Base-by-base conservation (phyloP, 2,797 vertebrate genomes). In the Eleutherodactylus coqui region DNA sequence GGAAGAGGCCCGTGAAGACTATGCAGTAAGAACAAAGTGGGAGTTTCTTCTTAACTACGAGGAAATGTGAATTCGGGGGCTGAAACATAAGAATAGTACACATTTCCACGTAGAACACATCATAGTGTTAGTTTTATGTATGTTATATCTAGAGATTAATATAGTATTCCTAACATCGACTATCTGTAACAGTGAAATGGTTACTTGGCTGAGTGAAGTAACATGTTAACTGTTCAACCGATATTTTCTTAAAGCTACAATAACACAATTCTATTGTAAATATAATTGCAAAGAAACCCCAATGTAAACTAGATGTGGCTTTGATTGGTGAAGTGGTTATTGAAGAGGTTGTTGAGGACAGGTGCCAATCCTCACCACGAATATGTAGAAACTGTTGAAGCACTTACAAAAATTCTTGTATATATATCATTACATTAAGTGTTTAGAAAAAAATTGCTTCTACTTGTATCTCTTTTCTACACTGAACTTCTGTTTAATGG, bases 1-100 rank as follows among this genome's bases (percentile, higher is more conserved):
- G 79, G 45, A 82, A 70, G 79, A 53, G 45, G 29, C 47, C 79
- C 16, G 27, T 49, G 32, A 27, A 80, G 78, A 77, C 32, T 77
- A 13, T 76, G 49, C 49, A 24, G 75, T 24, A 5, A 5, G 32
- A 21, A 36, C 9, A 17, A 45, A 49, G 19, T 32, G n/a, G 32
- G 67, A n/a, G 7, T n/a, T 24, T 36, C 36, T 75, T 76, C 11
- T 62, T 14, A 53, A 78, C 38, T 36, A 4, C 14, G 29, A 84
- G 38, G 21, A 84, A 76, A 47, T 27, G 24, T 41, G 36, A 34
- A 84, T 64, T 76, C 38, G 64, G 38, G 8, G 13, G 7, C 43
- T 84, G 41, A 29, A 4, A 84, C 1, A 53, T 51, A 29, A 43
- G 36, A 55, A 38, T 69, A 67, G 14, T n/a, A 60, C 19, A 17